phyloP scores from a whole-genome alignment of 2,797 vertebrate genomes.

The Xyrichtys novacula region DNA sequence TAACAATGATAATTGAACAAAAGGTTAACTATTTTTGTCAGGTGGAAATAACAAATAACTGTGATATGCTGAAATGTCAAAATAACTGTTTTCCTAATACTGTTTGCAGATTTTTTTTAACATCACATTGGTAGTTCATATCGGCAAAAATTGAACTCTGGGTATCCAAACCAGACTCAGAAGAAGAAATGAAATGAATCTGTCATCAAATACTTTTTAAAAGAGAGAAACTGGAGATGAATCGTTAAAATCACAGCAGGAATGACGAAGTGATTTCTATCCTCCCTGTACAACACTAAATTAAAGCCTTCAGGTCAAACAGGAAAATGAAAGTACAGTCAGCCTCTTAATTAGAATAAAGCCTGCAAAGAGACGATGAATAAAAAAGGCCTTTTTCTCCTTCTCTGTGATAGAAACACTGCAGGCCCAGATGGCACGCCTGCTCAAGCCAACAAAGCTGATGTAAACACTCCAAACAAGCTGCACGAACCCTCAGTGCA shows the following conservation, averaged over 20 bases:
- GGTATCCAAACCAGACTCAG: no score
- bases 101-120: no score
- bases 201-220: no score
- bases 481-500: conserved; percentile 1
- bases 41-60: no score
- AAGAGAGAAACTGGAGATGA: neutral
- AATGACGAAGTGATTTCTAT: neutral
- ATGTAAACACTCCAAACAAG: conserved; percentile 31
- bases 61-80: no score
- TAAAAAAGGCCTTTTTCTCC: conserved; percentile 16
- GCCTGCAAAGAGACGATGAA: neutral
- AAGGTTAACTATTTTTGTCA: no score
- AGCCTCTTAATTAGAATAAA: conserved; percentile 13
- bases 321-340: neutral
- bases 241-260: neutral
- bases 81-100: no score
- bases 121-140: no score
- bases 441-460: conserved; percentile 34
- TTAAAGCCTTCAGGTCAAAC: neutral
- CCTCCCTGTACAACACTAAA: neutral
- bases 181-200: no score
- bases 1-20: no score
- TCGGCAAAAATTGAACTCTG: no score
- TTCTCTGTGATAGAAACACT: conserved; percentile 11
- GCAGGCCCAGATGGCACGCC: conserved; percentile 54